A percentile compares a stretch with the other conserved stretches of the same genome.
phyloP scores from a whole-genome alignment of 2,113 vertebrate genomes.

The Oxyura jamaicensis region DNA sequence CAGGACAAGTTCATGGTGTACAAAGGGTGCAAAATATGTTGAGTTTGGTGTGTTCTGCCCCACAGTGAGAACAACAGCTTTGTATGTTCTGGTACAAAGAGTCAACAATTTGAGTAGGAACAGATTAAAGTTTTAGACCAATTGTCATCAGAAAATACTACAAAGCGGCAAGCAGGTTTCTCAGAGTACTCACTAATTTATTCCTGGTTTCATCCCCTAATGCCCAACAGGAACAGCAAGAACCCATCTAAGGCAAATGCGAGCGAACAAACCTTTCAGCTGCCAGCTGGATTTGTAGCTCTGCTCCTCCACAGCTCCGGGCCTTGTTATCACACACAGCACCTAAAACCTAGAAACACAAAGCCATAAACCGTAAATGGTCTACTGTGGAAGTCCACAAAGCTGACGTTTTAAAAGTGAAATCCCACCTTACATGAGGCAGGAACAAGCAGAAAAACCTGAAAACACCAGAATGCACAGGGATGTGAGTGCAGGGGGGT shows the following conservation, averaged over 20 bases:
- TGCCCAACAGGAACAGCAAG: neutral
- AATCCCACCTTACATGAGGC: neutral
- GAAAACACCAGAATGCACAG: neutral
- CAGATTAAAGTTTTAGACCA: neutral
- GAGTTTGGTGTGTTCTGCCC: neutral
- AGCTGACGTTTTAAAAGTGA: neutral
- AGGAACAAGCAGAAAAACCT: neutral
- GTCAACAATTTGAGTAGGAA: neutral
- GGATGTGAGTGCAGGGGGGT: neutral
- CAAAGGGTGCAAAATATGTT: neutral
- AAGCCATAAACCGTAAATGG: neutral
- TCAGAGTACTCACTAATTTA: neutral
- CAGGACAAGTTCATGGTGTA: neutral
- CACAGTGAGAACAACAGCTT: neutral
- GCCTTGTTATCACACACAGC: neutral
- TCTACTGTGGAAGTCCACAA: neutral
- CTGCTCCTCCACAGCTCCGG: neutral
- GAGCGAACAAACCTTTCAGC: neutral
- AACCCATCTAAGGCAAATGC: neutral
- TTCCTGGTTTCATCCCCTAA: neutral
- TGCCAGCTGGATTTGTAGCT: neutral
- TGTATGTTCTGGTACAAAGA: neutral
- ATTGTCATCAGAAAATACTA: neutral
- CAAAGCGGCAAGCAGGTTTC: neutral
- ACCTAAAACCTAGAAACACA: neutral